phyloP scores from a whole-genome alignment of 2,888 invertebrate genomes.

The Eumacrocentrus americanus region DNA sequence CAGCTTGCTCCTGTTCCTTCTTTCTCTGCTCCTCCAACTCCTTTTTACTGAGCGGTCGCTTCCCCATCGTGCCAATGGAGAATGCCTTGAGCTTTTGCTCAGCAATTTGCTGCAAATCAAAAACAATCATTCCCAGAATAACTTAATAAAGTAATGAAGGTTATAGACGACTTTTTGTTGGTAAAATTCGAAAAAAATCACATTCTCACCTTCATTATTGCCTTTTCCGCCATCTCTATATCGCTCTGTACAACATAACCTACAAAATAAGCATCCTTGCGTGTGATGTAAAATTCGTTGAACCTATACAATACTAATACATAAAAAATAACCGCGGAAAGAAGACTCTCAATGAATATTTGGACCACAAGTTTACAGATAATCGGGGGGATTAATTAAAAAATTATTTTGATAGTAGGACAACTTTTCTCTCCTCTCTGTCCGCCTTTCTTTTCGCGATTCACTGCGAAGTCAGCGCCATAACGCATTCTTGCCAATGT shows the following conservation, averaged over 20 bases:
- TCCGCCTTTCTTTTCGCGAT: not conserved
- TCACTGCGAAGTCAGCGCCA: not conserved
- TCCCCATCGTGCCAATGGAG: slow-evolving; percentile 76
- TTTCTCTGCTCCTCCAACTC: slow-evolving; percentile 86
- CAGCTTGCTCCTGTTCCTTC: slow-evolving; percentile 88
- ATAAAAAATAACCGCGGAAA: too few species aligned
- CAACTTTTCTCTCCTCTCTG: not conserved
- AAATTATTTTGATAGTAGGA: not conserved
- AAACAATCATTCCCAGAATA: not conserved
- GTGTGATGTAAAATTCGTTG: too few species aligned
- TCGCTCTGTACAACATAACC: slow-evolving; percentile 33
- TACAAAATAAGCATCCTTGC: too few species aligned
- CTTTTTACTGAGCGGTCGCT: slow-evolving; percentile 77
- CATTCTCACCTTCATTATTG: slow-evolving; percentile 55
- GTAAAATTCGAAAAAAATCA: not conserved
- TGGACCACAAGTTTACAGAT: not conserved
- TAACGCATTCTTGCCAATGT: too few species aligned
- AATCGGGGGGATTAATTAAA: not conserved
- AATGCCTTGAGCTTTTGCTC: slow-evolving; percentile 80
- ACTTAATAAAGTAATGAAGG: not conserved
- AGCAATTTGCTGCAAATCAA: slow-evolving; percentile 65
- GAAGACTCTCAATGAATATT: too few species aligned
- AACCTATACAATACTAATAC: too few species aligned
- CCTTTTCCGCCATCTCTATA: slow-evolving; percentile 56
- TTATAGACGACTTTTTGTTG: not conserved